A percentile compares a stretch with the other conserved stretches of the same genome.
Conservation (phyloP, 2,888 invertebrate species). For the Rhamphomyia laevipes region DNA sequence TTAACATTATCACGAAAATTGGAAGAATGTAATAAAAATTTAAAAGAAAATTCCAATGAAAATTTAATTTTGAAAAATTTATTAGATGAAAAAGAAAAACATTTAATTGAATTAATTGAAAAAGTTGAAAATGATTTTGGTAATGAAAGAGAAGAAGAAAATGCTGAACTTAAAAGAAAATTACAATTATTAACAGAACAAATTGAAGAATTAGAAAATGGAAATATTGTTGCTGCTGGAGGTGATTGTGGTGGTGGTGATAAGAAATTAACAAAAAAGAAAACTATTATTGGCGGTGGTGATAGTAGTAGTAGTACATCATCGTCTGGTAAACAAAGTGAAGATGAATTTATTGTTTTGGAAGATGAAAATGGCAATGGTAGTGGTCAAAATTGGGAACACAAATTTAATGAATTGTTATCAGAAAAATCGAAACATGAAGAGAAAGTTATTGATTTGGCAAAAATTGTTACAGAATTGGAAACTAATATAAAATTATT, state of each 20-base stretch:
- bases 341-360: constrained; percentile 31
- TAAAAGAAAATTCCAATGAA: constrained; percentile 22
- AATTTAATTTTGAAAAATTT: constrained; percentile 25
- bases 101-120: constrained; percentile 26
- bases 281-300: constrained; percentile 3
- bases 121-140: constrained; percentile 23
- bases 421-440: constrained; percentile 19
- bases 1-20: constrained; percentile 21
- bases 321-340: constrained; percentile 25
- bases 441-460: constrained; percentile 16
- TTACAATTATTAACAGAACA: constrained; percentile 20
- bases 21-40: constrained; percentile 23
- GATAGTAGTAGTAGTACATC: constrained; percentile 7
- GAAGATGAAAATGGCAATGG: constrained; percentile 24
- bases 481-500: constrained; percentile 19
- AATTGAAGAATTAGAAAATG: constrained; percentile 23
- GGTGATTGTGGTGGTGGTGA: no score
- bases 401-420: constrained; percentile 23
- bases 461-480: constrained; percentile 22
- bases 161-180: constrained; percentile 23
- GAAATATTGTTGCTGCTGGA: constrained; percentile 1
- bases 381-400: constrained; percentile 14
- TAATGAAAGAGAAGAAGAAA: constrained; percentile 22
- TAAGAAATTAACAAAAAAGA: constrained; percentile 24
- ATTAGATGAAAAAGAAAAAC: constrained; percentile 25